Conservation (phyloP, 2,888 invertebrate genomes). For the Macrostomum cliftonense region DNA sequence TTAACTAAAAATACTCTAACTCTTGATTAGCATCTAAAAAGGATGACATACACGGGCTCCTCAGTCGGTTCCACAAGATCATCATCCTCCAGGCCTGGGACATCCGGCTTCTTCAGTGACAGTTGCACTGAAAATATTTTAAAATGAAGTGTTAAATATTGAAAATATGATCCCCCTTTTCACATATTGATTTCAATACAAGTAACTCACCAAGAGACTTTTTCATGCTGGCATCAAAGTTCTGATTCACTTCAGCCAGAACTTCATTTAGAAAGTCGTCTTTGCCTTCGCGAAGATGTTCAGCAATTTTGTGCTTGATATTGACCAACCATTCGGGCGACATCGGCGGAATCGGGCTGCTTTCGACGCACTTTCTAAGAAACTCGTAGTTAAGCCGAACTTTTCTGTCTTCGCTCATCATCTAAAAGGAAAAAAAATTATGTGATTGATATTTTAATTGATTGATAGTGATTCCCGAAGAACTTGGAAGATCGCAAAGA, state of each 20-base stretch:
- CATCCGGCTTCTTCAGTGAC: constrained; percentile 30
- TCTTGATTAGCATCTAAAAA: background rate
- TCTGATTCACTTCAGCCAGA: constrained; percentile 26
- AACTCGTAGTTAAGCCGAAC: constrained; percentile 35
- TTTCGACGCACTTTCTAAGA: constrained; percentile 33
- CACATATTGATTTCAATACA: background rate
- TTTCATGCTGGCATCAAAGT: constrained; percentile 33
- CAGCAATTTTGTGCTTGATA: constrained; percentile 30
- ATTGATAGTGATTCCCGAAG: no score
- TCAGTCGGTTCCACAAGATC: constrained; percentile 26
- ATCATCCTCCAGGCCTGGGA: constrained; percentile 32
- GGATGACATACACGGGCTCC: constrained; percentile 21
- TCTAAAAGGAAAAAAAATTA: constrained; percentile 19
- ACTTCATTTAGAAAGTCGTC: constrained; percentile 14
- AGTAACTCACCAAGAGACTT: constrained; percentile 30
- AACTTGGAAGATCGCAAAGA: no score
- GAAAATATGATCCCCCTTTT: no score
- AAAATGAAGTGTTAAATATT: background rate
- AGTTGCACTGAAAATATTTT: constrained; percentile 34
- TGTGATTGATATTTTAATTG: no score
- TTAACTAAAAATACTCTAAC: background rate
- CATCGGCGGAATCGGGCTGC: constrained; percentile 32
- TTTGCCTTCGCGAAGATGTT: constrained; percentile 19
- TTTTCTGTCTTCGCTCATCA: constrained; percentile 35
- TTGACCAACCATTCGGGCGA: constrained; percentile 31